phyloP scores from a whole-genome alignment of 2,113 vertebrate species.

The Lepus americanus region DNA sequence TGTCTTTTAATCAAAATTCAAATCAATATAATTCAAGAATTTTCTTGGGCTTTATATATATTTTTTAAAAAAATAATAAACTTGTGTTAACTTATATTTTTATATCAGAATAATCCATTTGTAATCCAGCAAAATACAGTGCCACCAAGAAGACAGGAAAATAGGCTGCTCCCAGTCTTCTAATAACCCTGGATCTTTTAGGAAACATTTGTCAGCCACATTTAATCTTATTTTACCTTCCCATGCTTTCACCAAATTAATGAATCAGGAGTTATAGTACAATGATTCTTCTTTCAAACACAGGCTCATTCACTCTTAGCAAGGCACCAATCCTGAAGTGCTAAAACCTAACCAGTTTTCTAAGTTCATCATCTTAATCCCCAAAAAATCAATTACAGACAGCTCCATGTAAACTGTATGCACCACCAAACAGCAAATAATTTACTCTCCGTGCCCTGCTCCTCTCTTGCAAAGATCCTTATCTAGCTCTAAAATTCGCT shows the following conservation, averaged over 20 bases:
- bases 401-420: background rate
- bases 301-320: background rate
- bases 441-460: background rate
- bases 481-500: background rate
- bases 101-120: constrained; percentile 50
- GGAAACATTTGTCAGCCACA: background rate
- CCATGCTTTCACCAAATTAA: constrained; percentile 28
- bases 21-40: constrained; percentile 26
- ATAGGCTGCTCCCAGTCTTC: background rate
- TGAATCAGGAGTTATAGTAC: background rate
- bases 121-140: constrained; percentile 34
- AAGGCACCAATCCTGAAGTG: background rate
- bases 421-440: constrained; percentile 1
- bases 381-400: background rate
- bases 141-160: background rate
- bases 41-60: constrained; percentile 16
- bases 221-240: constrained; percentile 23
- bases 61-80: constrained; percentile 46
- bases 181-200: background rate
- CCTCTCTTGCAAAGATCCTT: background rate
- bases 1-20: background rate
- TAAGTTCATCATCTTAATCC: constrained; percentile 21
- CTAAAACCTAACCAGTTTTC: constrained; percentile 44
- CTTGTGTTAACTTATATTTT: constrained; percentile 10
- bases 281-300: background rate